phyloP scores from a whole-genome alignment of 2,113 vertebrate genomes.

The Chrysemys picta region DNA sequence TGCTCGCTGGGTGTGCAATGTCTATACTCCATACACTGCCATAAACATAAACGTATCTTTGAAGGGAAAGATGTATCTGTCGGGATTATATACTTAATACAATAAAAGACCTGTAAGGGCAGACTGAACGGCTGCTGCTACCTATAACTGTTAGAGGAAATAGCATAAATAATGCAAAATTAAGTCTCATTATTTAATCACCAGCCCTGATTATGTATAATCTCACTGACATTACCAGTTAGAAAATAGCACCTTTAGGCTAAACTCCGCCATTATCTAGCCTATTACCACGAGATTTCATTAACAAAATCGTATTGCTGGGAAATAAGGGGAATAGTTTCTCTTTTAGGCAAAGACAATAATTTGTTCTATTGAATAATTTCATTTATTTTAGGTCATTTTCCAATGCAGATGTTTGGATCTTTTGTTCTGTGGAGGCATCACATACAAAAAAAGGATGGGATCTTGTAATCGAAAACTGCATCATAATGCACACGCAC shows the following conservation, averaged over 20 bases:
- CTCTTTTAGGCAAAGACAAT: background rate
- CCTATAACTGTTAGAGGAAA: background rate
- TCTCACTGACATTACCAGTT: slow-evolving; percentile 16
- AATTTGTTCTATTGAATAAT: background rate
- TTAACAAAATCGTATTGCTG: background rate
- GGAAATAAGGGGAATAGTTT: background rate
- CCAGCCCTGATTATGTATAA: slow-evolving; percentile 5
- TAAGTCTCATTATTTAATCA: slow-evolving; percentile 12
- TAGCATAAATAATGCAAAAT: slow-evolving; percentile 17
- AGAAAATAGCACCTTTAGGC: slow-evolving; percentile 22
- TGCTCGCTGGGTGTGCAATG: background rate
- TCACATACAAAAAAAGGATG: background rate
- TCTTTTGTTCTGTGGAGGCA: background rate
- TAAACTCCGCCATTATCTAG: background rate
- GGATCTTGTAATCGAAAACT: background rate
- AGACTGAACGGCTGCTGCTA: background rate
- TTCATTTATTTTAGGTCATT: background rate
- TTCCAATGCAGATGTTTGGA: background rate
- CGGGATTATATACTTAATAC: background rate
- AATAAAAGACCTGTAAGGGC: background rate
- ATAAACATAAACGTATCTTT: background rate
- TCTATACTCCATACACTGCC: background rate
- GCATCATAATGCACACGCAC: background rate
- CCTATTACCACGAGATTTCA: background rate
- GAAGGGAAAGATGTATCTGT: background rate